These are phyloP conservation scores for Rutilus rutilus DNA, from an alignment of 2,113 vertebrate species.

Conservation along the genomic window DNA sequence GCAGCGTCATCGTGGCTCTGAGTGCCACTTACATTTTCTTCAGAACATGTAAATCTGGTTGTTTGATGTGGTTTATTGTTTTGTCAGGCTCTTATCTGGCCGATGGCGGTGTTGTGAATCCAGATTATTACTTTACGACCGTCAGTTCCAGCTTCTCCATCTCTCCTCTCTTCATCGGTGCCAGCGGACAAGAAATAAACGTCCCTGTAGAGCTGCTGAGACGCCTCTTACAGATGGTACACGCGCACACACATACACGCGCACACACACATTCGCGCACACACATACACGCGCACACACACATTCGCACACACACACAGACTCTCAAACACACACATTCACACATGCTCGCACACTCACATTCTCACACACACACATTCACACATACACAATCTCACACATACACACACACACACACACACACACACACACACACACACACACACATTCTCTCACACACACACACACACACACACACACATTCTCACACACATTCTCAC, in stretches of 20 bases:
- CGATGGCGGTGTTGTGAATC: conserved; percentile 84
- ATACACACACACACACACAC: too few relatives aligned
- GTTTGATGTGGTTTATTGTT: not conserved
- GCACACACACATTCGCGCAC: too few relatives aligned
- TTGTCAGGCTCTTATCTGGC: conserved; percentile 84
- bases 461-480: too few relatives aligned
- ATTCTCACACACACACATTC: not conserved
- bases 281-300: too few relatives aligned
- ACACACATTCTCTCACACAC: too few relatives aligned
- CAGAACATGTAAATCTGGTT: not conserved
- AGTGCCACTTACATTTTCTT: too few relatives aligned
- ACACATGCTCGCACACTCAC: too few relatives aligned
- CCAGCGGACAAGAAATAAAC: conserved; percentile 83
- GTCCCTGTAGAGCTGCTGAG: conserved; percentile 85
- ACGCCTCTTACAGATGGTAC: conserved; percentile 87
- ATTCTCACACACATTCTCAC: not conserved
- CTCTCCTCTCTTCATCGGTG: conserved; percentile 87
- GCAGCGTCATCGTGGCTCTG: too few relatives aligned
- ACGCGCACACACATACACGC: not conserved
- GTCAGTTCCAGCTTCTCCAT: conserved; percentile 95
- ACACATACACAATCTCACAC: too few relatives aligned
- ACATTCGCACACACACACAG: too few relatives aligned
- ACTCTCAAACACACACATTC: too few relatives aligned
- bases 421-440: not conserved
- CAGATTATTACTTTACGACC: conserved; percentile 90